Conservation (phyloP, 2,797 vertebrate genomes). For the Intellagama lesueurii region DNA sequence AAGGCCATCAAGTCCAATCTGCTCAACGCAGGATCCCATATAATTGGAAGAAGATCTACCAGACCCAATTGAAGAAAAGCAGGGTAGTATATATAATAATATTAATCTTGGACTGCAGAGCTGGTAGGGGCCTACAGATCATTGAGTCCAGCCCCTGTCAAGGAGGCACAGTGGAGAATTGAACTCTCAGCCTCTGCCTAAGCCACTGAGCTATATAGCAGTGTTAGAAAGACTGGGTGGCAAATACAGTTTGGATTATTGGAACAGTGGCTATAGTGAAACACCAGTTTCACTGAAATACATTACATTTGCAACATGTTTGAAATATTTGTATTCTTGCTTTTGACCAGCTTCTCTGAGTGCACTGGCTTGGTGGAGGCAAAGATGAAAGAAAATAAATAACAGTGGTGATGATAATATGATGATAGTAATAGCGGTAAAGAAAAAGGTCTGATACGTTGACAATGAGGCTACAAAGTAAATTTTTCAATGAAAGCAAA, state of each 20-base stretch:
- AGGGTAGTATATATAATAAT: no score
- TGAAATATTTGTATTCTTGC: neutral
- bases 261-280: neutral
- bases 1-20: no score
- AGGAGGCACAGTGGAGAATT: no score
- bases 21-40: no score
- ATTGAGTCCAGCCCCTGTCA: no score
- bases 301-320: neutral
- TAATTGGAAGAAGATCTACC: neutral
- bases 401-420: neutral
- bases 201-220: neutral
- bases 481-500: slow-evolving; percentile 6
- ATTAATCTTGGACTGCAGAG: no score
- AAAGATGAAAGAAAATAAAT: neutral
- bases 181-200: no score
- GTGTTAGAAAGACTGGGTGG: neutral
- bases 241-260: neutral
- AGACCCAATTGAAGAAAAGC: neutral
- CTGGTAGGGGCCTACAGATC: no score
- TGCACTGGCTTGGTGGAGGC: neutral
- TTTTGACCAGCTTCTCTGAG: neutral
- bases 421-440: neutral
- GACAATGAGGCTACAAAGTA: slow-evolving; percentile 26
- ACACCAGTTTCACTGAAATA: neutral
- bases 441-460: neutral